A percentile compares a stretch with the other conserved stretches of the same genome.
Evolutionary conservation across 2,113 vertebrate species (phyloP).

Genomic region (Polypterus bichir): DNA sequence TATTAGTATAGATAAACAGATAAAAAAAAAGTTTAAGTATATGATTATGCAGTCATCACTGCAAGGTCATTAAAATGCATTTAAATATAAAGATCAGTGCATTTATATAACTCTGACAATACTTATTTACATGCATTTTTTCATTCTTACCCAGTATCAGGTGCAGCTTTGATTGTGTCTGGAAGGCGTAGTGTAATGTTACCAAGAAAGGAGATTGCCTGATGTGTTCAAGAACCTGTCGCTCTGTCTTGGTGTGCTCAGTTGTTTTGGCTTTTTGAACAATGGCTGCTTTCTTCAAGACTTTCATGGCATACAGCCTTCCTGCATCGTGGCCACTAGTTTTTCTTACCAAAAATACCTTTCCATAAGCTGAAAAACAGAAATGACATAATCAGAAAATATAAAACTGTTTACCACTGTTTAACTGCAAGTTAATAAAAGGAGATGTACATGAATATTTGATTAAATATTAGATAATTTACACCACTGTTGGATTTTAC

Average conservation of each 20-base stretch:
- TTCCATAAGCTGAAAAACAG: slow-evolving; percentile 67
- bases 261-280: slow-evolving; percentile 80
- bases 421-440: too few relatives aligned
- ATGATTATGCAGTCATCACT: not conserved
- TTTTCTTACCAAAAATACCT: slow-evolving; percentile 83
- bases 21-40: too few relatives aligned
- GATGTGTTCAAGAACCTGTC: slow-evolving; percentile 78
- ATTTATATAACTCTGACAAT: not conserved
- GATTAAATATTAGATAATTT: too few relatives aligned
- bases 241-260: slow-evolving; percentile 77
- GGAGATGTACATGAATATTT: too few relatives aligned
- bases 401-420: not conserved
- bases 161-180: slow-evolving; percentile 80
- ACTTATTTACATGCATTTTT: not conserved
- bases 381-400: slow-evolving; percentile 11
- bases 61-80: not conserved
- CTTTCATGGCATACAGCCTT: slow-evolving; percentile 87
- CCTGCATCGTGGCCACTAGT: slow-evolving; percentile 66
- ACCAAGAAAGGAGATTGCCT: slow-evolving; percentile 82
- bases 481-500: too few relatives aligned
- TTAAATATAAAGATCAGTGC: not conserved
- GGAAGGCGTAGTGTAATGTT: slow-evolving; percentile 84
- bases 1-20: too few relatives aligned
- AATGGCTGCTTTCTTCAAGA: slow-evolving; percentile 80
- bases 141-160: slow-evolving; percentile 66